A percentile compares a stretch with the other conserved stretches of the same genome.
Evolutionary conservation across 92 coral and sea anemone species (phyloP).

Genomic region (Epizoanthus rinbou): DNA sequence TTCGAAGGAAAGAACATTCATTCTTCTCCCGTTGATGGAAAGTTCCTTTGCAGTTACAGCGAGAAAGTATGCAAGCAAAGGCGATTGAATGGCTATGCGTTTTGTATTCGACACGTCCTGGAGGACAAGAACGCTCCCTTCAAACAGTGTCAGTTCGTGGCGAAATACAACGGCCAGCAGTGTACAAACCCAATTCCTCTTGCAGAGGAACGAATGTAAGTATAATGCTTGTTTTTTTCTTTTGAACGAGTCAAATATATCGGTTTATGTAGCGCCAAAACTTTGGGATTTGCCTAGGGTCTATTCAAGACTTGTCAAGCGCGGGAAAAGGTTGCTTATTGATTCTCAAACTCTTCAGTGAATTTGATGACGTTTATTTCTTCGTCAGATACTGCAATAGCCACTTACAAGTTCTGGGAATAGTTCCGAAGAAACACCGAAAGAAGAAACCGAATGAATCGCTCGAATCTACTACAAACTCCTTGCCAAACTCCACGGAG

Average conservation of each 20-base stretch:
- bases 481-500: constrained; percentile 54
- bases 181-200: constrained; percentile 98
- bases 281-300: not conserved
- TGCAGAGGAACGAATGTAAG: constrained; percentile 99
- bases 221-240: constrained; percentile 37
- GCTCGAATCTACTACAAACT: constrained; percentile 63
- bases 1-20: constrained; percentile 99
- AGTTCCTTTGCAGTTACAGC: constrained; percentile 98
- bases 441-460: constrained; percentile 90
- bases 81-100: constrained; percentile 98
- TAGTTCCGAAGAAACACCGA: constrained; percentile 95
- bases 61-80: constrained; percentile 99
- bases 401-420: constrained; percentile 97
- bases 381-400: constrained; percentile 95
- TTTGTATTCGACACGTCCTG: constrained; percentile 99
- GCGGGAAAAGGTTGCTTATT: constrained; percentile 31
- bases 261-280: not conserved
- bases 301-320: constrained; percentile 6
- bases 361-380: constrained; percentile 16
- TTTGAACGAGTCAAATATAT: constrained; percentile 4
- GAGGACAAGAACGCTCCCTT: constrained; percentile 99
- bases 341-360: constrained; percentile 21
- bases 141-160: constrained; percentile 99
- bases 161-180: constrained; percentile 99
- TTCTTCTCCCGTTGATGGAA: constrained; percentile 98